Conservation (phyloP, 2,113 vertebrate genomes). For the Aptenodytes patagonicus region DNA sequence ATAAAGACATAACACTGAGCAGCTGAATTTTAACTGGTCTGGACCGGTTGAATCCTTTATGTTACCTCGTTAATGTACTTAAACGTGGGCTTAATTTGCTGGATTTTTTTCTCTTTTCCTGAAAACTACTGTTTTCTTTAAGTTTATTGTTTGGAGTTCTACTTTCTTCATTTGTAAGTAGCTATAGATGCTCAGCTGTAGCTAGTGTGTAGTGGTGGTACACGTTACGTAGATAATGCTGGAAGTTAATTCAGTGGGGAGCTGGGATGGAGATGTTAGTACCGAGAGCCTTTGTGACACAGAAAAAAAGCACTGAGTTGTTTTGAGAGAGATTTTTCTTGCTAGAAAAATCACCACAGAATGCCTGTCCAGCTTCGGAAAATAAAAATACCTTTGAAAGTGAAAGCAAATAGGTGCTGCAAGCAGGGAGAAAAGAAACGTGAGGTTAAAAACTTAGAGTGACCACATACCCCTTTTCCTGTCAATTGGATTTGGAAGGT, state of each 20-base stretch:
- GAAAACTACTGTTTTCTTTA: background rate
- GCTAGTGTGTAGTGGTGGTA: background rate
- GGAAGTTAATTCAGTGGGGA: background rate
- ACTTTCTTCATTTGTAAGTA: background rate
- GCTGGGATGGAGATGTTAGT: background rate
- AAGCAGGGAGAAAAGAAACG: background rate
- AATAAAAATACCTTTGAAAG: background rate
- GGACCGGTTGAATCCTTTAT: background rate
- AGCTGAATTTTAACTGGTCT: background rate
- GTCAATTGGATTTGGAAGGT: accelerated
- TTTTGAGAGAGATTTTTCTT: background rate
- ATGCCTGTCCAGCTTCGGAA: background rate
- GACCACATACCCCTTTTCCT: background rate
- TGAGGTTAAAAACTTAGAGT: background rate
- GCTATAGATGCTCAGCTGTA: background rate
- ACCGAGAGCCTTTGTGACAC: background rate
- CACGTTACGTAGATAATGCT: accelerated
- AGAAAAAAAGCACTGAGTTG: background rate
- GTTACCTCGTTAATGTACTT: background rate
- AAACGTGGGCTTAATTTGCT: background rate
- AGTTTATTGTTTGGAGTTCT: background rate
- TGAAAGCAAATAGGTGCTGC: background rate
- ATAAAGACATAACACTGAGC: background rate
- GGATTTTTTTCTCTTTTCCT: background rate
- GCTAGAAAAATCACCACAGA: background rate